A percentile compares a stretch with the other conserved stretches of the same genome.
Evolutionary conservation across 2,113 vertebrate genomes (phyloP).

Genomic region (Toxotes jaculatrix): DNA sequence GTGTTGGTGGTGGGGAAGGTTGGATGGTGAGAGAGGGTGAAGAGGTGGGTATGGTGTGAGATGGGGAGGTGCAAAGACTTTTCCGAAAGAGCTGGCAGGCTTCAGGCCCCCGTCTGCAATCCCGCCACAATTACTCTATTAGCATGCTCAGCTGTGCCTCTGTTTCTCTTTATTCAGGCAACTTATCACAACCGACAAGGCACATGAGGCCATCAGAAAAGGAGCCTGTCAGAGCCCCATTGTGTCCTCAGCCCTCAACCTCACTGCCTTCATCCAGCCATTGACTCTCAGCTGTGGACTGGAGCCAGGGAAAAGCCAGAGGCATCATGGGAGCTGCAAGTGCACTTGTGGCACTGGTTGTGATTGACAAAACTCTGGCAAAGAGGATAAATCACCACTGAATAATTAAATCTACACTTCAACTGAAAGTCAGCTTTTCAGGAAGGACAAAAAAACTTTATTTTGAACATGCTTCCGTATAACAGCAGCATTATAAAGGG

Average conservation of each 20-base stretch:
- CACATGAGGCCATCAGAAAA: slow-evolving; percentile 78
- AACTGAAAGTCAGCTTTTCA: slow-evolving; percentile 15
- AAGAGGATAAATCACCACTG: slow-evolving; percentile 11
- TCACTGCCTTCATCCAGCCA: slow-evolving; percentile 55
- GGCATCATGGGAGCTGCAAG: slow-evolving; percentile 69
- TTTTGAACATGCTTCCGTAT: not conserved
- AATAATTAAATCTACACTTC: slow-evolving; percentile 10
- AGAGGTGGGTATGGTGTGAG: slow-evolving; percentile 42
- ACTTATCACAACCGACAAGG: slow-evolving; percentile 79
- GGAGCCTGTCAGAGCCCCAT: slow-evolving; percentile 76
- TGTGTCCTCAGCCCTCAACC: slow-evolving; percentile 66
- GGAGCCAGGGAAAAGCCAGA: slow-evolving; percentile 66
- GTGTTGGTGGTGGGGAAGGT: slow-evolving; percentile 29
- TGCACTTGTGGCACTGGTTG: slow-evolving; percentile 60
- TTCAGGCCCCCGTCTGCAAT: slow-evolving; percentile 69
- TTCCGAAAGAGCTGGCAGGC: slow-evolving; percentile 54
- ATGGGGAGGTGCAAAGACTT: slow-evolving; percentile 29
- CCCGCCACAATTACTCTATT: slow-evolving; percentile 81
- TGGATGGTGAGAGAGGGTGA: slow-evolving; percentile 40
- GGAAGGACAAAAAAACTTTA: not conserved
- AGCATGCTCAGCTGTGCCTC: slow-evolving; percentile 81
- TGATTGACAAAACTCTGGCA: slow-evolving; percentile 66
- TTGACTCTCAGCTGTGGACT: slow-evolving; percentile 64
- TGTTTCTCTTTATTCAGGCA: slow-evolving; percentile 79
- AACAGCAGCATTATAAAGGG: not conserved